Evolutionary conservation across 2,888 invertebrate species (phyloP), one percentile per base, ranked within the genome.

Genomic region (Eilema depressum): DNA sequence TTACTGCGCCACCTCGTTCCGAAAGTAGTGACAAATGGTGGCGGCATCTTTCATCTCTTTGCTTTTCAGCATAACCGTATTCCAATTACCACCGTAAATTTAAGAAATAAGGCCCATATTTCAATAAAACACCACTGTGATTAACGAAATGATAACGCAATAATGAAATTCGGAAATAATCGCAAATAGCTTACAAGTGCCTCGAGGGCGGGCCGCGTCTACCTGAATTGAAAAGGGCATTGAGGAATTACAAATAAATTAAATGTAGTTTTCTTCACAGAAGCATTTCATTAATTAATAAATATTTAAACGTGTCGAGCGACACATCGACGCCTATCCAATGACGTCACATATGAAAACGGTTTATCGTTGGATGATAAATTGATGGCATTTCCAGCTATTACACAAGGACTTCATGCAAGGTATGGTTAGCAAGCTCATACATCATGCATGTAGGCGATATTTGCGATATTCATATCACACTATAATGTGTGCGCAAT

Each of bases 91-190:
- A 87, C 89, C 79, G 76, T 89, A 88, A 64, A 41, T 3, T 53
- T 26, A 20, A 67, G 63, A 25, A 4, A 37, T 86, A 89, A 78
- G 85, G 84, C 75, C 63, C 37, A 68, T 62, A 78, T 87, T 78
- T 88, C 69, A 69, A 20, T 47, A 56, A 66, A 47, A 23, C 8
- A 41, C n/a, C 3, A 41, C 57, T 65, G 84, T 88, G 88, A 91
- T 91, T 89, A 91, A 90, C 88, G 67, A 91, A 92, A 93, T 92
- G 91, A 93, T 93, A 92, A 90, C 82, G 92, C 93, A 91, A 88
- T 93, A 93, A 92, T 91, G 91, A 93, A 94, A 93, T 94, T 92
- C 86, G 91, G 86, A 93, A 93, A 93, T 93, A 93, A 94, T 94
- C 91, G 92, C 93, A 92, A 93, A 93, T 93, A 90, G 88, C 92